Percentiles rank a stretch among this genome's conserved stretches.
Evolutionary conservation across 2,797 vertebrate species (phyloP).

Genomic region (Crenuchus spilurus): DNA sequence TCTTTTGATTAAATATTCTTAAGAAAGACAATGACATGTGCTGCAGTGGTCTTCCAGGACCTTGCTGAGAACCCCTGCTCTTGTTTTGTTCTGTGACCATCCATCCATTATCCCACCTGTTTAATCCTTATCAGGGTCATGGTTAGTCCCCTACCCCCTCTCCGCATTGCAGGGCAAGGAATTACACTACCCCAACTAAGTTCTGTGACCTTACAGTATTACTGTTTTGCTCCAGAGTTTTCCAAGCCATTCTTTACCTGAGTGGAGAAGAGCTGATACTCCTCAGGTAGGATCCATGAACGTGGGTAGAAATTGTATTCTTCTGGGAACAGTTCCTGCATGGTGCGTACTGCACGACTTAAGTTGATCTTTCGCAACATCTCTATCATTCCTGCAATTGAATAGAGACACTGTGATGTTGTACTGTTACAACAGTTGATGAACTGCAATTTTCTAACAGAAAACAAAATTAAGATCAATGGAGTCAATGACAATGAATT

Average conservation of each 20-base stretch:
- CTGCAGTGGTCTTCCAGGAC: too few species aligned
- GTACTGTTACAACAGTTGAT: background rate
- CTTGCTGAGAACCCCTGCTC: too few species aligned
- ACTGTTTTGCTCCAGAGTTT: background rate
- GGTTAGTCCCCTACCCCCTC: too few species aligned
- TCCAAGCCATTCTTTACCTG: slow-evolving; percentile 76
- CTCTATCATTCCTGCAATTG: slow-evolving; percentile 90
- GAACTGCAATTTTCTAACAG: background rate
- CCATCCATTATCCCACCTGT: too few species aligned
- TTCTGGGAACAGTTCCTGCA: slow-evolving; percentile 93
- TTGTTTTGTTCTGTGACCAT: too few species aligned
- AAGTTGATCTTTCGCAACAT: slow-evolving; percentile 94
- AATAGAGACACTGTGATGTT: slow-evolving; percentile 28
- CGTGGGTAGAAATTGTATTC: slow-evolving; percentile 97
- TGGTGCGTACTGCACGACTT: slow-evolving; percentile 90
- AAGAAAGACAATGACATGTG: too few species aligned
- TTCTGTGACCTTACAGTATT: background rate
- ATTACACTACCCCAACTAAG: too few species aligned
- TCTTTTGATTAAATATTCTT: too few species aligned
- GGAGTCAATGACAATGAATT: background rate
- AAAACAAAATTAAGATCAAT: background rate
- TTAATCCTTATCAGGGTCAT: too few species aligned
- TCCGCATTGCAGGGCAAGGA: too few species aligned
- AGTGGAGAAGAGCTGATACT: slow-evolving; percentile 85
- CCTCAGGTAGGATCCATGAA: slow-evolving; percentile 97